Base-by-base conservation (phyloP, 2,797 vertebrate genomes). In the Pteropus rufus region DNA sequence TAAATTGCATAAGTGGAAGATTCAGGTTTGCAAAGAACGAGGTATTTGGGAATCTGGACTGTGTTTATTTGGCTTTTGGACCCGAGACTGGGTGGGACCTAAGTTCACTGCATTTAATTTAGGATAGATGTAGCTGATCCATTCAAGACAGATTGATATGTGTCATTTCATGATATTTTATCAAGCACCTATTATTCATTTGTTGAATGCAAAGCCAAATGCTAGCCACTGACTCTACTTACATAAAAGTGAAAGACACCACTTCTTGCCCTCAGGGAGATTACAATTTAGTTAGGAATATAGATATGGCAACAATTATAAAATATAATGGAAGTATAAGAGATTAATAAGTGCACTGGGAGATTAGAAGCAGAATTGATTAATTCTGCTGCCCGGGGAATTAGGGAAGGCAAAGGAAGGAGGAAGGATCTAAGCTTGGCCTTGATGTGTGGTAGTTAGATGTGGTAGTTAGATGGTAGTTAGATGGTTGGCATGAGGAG, bases 131-230 rank as follows among this genome's bases (percentile, higher is more conserved):
- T 29, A 84, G 21, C 49, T 80, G n/a, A 95, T 34, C 26, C 52
- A 92, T n/a, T 95, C 41, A 64, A 46, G 5, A 67, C n/a, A 87
- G 81, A 91, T 44, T 86, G 75, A n/a, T 54, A 65, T 12, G 62
- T 80, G 19, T 83, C 54, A 84, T 76, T 91, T 87, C n/a, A 69
- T 39, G 52, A 34, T 90, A 85, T 90, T 64, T 95, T 77, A 93
- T 92, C 9, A 81, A 79, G 10, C 4, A 69, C 23, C 3, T 58
- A 7, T 89, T 96, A 7, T 72, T 93, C 31, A 86, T 83, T 16
- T 81, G 65, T 77, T 94, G 89, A 95, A 92, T 84, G 94, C 23
- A 90, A 96, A 95, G 39, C 31, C 84, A 90, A 87, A 94, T 54
- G 34, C 46, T 44, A 88, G 70, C 8, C 46, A 79, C 6, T 85